Evolutionary conservation across 2,797 vertebrate species (phyloP).

Genomic region (Meriones psammophilus): DNA sequence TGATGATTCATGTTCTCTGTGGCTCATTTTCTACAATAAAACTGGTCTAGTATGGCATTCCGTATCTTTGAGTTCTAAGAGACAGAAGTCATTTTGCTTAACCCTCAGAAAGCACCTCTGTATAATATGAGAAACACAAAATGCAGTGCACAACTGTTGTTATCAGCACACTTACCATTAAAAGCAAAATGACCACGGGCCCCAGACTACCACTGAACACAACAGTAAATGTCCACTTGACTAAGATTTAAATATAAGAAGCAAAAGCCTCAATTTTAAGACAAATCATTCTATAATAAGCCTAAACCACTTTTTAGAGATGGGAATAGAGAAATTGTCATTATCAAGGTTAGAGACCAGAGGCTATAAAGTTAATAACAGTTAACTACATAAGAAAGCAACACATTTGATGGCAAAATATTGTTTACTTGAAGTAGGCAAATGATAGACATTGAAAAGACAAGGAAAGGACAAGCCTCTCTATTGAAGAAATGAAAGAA

Average conservation of each 20-base stretch:
- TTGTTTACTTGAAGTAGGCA: slow-evolving; percentile 12
- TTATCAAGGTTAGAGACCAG: background rate
- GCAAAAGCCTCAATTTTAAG: background rate
- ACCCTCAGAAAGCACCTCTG: background rate
- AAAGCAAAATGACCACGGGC: background rate
- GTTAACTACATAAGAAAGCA: background rate
- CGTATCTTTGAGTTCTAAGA: background rate
- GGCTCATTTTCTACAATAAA: background rate
- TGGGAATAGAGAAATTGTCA: background rate
- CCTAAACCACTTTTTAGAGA: background rate
- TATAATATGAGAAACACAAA: background rate
- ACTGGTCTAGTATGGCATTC: background rate
- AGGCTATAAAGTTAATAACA: slow-evolving; percentile 23
- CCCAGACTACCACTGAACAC: background rate
- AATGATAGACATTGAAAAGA: slow-evolving; percentile 26
- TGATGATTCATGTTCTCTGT: background rate
- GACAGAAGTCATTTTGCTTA: background rate
- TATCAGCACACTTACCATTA: background rate
- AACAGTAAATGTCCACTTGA: slow-evolving; percentile 6
- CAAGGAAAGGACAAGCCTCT: background rate
- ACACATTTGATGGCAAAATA: slow-evolving; percentile 25
- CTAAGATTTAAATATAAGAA: slow-evolving; percentile 51
- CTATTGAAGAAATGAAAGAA: background rate
- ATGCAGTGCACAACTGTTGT: background rate
- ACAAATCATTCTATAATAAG: slow-evolving; percentile 15